Percentiles rank a stretch among this genome's conserved stretches.
Conservation (phyloP, 2,113 vertebrate species). For the Pelmatolapia mariae region DNA sequence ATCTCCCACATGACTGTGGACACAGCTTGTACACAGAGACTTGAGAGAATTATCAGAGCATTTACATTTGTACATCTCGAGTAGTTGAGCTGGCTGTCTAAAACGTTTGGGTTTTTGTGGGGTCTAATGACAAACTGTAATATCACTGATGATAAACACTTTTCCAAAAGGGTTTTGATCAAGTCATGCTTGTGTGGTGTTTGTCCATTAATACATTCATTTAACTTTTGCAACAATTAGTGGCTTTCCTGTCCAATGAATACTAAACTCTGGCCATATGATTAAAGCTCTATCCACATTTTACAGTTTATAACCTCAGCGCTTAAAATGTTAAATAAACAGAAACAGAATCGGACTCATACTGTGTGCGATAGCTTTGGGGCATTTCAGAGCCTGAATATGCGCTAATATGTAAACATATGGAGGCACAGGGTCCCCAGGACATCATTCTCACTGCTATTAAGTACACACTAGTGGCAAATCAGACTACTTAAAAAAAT, state of each 20-base stretch:
- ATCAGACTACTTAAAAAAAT: background rate
- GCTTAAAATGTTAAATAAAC: background rate
- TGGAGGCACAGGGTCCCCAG: background rate
- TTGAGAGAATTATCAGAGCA: background rate
- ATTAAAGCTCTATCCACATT: background rate
- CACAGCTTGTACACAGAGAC: background rate
- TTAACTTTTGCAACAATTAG: background rate
- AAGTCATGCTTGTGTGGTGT: background rate
- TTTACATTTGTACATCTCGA: background rate
- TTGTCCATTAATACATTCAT: background rate
- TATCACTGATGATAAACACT: background rate
- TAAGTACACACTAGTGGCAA: background rate
- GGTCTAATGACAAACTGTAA: background rate
- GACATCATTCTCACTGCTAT: background rate
- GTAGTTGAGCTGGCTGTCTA: background rate
- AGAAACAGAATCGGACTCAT: background rate
- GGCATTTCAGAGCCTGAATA: background rate
- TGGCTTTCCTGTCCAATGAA: background rate
- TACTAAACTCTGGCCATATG: background rate
- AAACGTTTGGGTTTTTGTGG: background rate
- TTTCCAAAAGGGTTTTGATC: background rate
- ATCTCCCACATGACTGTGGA: background rate
- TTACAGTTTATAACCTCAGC: background rate
- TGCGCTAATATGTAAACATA: background rate
- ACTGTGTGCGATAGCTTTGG: background rate